Conservation (phyloP, 2,113 vertebrate species). For the Aldabrachelys gigantea region DNA sequence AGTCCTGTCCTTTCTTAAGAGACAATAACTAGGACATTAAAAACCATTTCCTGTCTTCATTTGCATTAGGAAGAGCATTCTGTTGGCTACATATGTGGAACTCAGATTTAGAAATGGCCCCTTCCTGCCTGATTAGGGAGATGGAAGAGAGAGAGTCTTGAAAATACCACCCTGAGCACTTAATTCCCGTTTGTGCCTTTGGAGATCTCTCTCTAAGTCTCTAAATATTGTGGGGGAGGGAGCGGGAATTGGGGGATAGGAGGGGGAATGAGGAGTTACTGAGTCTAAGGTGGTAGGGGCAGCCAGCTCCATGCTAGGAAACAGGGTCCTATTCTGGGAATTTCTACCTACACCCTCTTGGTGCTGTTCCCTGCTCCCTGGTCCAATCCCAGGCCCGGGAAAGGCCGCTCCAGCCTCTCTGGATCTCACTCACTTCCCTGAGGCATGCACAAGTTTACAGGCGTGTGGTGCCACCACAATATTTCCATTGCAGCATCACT, state of each 20-base stretch:
- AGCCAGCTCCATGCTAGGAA: too few relatives aligned
- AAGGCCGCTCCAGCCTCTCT: background rate
- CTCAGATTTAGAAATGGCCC: accelerated
- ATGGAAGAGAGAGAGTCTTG: background rate
- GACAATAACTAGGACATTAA: background rate
- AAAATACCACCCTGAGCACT: background rate
- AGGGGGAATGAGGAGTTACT: too few relatives aligned
- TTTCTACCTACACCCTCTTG: too few relatives aligned
- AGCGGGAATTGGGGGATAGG: too few relatives aligned
- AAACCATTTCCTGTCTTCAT: background rate
- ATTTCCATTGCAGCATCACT: background rate
- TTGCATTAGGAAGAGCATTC: background rate
- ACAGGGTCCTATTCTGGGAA: too few relatives aligned
- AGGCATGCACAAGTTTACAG: background rate
- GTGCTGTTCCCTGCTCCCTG: background rate
- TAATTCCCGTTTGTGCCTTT: background rate
- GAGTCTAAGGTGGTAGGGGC: too few relatives aligned
- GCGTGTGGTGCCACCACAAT: background rate
- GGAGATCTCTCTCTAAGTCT: background rate
- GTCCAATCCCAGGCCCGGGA: background rate
- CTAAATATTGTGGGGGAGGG: too few relatives aligned
- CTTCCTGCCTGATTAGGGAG: background rate
- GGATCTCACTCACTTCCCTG: background rate
- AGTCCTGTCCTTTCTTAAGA: accelerated
- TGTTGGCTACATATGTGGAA: accelerated